phyloP scores from a whole-genome alignment of 1,140 invertebrate genomes.

The Halictus rubicundus region DNA sequence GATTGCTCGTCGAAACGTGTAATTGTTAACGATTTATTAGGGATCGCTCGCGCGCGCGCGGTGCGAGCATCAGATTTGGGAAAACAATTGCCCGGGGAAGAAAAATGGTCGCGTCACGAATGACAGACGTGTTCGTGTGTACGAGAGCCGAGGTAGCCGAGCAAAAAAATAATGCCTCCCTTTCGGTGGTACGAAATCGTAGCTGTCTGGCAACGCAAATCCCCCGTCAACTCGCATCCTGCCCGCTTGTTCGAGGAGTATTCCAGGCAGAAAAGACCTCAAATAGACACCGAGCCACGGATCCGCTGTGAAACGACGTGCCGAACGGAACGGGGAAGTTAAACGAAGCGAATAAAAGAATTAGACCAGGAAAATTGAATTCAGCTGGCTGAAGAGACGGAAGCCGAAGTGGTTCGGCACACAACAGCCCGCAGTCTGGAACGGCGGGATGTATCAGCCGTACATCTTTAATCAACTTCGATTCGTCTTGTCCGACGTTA shows the following conservation, averaged over 20 bases:
- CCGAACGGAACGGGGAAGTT: conserved; percentile 34
- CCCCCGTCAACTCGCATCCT: not conserved
- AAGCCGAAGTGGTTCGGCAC: conserved; percentile 18
- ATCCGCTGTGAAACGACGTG: conserved; percentile 41
- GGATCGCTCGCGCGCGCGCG: too few relatives aligned
- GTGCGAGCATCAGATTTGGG: too few relatives aligned
- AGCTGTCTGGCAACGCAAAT: too few relatives aligned
- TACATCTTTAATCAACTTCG: conserved; percentile 49
- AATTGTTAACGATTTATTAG: too few relatives aligned
- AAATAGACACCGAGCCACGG: conserved; percentile 36
- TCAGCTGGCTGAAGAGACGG: conserved; percentile 22
- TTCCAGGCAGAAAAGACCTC: conserved; percentile 31
- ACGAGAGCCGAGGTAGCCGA: not conserved
- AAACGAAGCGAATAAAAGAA: conserved; percentile 52
- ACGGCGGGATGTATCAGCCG: conserved; percentile 32
- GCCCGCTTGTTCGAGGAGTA: conserved; percentile 22
- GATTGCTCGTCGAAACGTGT: too few relatives aligned
- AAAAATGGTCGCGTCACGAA: too few relatives aligned
- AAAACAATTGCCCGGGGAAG: too few relatives aligned
- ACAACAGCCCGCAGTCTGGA: conserved; percentile 18
- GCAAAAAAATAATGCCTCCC: not conserved
- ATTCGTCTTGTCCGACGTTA: conserved; percentile 31
- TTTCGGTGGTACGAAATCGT: not conserved
- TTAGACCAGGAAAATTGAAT: conserved; percentile 51
- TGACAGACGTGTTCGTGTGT: too few relatives aligned